These are phyloP conservation scores for Nycteola revayana DNA, from an alignment of 2,888 invertebrate genomes.

Conservation along the genomic window DNA sequence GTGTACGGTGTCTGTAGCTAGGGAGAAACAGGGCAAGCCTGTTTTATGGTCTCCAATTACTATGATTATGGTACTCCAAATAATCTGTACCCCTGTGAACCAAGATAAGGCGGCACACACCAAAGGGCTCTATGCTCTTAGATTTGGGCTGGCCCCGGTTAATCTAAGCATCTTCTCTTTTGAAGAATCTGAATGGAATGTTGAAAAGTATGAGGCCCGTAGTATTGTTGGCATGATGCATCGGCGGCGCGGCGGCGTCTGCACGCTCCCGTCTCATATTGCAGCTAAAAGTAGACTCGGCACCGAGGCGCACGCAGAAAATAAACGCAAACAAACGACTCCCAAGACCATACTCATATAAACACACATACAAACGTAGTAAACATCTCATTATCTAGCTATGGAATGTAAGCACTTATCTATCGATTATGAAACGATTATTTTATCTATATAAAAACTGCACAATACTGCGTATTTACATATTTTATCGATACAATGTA, in stretches of 20 bases:
- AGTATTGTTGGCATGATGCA: slow-evolving; percentile 58
- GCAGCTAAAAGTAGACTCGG: slow-evolving; percentile 68
- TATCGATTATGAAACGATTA: too few relatives aligned
- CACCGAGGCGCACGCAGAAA: slow-evolving; percentile 60
- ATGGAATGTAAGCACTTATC: too few relatives aligned
- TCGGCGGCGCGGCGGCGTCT: slow-evolving; percentile 38
- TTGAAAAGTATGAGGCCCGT: not conserved
- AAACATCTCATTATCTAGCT: slow-evolving; percentile 32
- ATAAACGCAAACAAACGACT: slow-evolving; percentile 66
- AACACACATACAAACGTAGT: slow-evolving; percentile 33
- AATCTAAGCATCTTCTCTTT: too few relatives aligned
- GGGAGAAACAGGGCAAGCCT: too few relatives aligned
- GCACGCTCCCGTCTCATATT: slow-evolving; percentile 61
- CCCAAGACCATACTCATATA: slow-evolving; percentile 42
- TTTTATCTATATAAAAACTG: too few relatives aligned
- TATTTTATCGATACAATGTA: too few relatives aligned
- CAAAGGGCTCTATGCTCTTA: too few relatives aligned
- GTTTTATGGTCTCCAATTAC: not conserved
- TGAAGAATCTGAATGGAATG: not conserved
- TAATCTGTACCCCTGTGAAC: not conserved
- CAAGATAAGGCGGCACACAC: not conserved
- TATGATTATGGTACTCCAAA: not conserved
- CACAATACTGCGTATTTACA: too few relatives aligned
- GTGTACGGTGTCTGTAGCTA: too few relatives aligned
- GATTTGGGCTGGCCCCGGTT: too few relatives aligned